These are phyloP conservation scores for Metaphire vulgaris DNA, from an alignment of 1,140 invertebrate species.

Conservation along the genomic window DNA sequence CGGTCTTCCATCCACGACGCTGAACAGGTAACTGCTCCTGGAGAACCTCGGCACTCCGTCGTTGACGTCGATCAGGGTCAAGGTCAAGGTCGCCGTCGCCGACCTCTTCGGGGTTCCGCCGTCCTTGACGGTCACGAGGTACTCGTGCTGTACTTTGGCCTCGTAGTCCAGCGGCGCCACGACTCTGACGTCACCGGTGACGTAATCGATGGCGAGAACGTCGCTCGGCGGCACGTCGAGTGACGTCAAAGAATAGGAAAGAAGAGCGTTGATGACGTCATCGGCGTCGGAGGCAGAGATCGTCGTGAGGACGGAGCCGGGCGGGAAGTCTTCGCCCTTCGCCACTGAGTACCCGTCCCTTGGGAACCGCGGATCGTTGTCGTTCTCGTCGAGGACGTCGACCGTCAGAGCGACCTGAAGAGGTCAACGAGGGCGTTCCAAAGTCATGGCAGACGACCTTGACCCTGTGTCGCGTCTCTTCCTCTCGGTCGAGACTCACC, in stretches of 20 bases:
- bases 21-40: not conserved
- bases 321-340: slow-evolving; percentile 35
- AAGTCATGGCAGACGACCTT: slow-evolving; percentile 83
- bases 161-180: slow-evolving; percentile 76
- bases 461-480: slow-evolving; percentile 70
- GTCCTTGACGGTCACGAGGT: not conserved
- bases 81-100: not conserved
- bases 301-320: slow-evolving; percentile 11
- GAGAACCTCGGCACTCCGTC: not conserved
- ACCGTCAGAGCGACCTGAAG: slow-evolving; percentile 65
- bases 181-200: slow-evolving; percentile 79
- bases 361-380: slow-evolving; percentile 78
- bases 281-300: slow-evolving; percentile 43
- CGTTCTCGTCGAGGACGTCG: slow-evolving; percentile 82
- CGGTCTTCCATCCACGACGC: not conserved
- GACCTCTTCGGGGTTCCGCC: not conserved
- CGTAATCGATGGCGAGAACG: slow-evolving; percentile 73
- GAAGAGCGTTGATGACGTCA: slow-evolving; percentile 47
- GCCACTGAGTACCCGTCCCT: slow-evolving; percentile 61
- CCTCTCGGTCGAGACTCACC: slow-evolving; percentile 77
- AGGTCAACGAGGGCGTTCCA: slow-evolving; percentile 29
- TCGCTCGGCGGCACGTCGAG: not conserved
- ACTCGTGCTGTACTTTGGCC: slow-evolving; percentile 39
- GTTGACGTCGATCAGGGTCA: not conserved
- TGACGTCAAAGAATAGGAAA: slow-evolving; percentile 53